Evolutionary conservation across 1,140 invertebrate species (phyloP), one percentile per base, ranked within the genome.

Genomic region (Araneus ventricosus): DNA sequence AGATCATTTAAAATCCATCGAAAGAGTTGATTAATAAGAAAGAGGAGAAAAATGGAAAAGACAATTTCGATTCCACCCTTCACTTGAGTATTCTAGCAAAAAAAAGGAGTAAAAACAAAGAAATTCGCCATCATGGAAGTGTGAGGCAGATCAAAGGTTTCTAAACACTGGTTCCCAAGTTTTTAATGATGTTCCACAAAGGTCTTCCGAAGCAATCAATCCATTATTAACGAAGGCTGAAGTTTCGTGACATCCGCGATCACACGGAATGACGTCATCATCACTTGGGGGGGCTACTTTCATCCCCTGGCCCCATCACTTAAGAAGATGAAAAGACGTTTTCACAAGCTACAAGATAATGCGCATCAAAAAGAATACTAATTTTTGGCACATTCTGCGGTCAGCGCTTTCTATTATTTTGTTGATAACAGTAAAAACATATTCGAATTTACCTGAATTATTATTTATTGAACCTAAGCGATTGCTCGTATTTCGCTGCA

Each of bases 311-410:
- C 22, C 57, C 20, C 10, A 63, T 88, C 86, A 88, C 86, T 88
- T 88, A 88, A 88, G 86, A 88, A 88, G 86, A 88, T 88, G 86
- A 88, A 88, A 88, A n/a, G 52, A 86, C 8, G 34, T 24, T 34
- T 24, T 75, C 45, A 10, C n/a, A n/a, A 5, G 24, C 5, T 8
- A n/a, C 10, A n/a, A 27, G n/a, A 30, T 27, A 67, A 63, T 24
- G 61, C 20, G 57, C 24, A 17, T 17, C 17, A 59, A 59, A 17
- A 17, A 59, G 57, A 59, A 59, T 59, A 59, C 24, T 59, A n/a
- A 67, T 67, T n/a, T 30, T 30, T 67, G 7, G n/a, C 63, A 67
- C 63, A 67, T 67, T 67, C 27, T 7, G 27, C 3, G 63, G 27
- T 1, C 45, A 52, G 41, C 10, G 2, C 45, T 14, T 52, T 52